Conservation (phyloP, 1,140 invertebrate species). For the Hyphantria cunea region DNA sequence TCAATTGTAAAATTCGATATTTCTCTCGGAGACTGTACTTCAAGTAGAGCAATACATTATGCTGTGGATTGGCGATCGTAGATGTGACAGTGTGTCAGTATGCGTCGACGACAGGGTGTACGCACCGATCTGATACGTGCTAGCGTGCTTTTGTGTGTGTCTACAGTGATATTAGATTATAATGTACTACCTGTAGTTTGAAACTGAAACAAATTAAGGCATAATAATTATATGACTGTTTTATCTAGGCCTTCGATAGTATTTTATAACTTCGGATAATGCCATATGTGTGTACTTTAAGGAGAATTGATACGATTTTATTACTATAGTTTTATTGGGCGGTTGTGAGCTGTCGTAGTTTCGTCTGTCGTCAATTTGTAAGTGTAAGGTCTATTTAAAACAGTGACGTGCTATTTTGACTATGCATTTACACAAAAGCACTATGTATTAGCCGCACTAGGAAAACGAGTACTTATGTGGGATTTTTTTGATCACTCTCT, state of each 20-base stretch:
- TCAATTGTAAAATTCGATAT: too few relatives aligned
- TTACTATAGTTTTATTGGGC: neutral
- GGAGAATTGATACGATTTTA: neutral
- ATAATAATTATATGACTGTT: constrained; percentile 24
- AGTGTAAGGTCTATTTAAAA: constrained; percentile 20
- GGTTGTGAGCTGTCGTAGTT: neutral
- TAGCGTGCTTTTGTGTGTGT: constrained; percentile 58
- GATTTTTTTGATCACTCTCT: constrained; percentile 15
- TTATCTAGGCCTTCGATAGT: constrained; percentile 16
- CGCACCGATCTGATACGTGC: constrained; percentile 36
- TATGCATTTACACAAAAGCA: constrained; percentile 32
- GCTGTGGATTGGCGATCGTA: neutral
- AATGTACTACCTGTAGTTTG: constrained; percentile 35
- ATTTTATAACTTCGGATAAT: constrained; percentile 3
- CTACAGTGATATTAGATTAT: constrained; percentile 57
- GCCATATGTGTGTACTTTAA: constrained; percentile 7
- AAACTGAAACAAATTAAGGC: constrained; percentile 28
- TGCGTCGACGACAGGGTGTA: constrained; percentile 16
- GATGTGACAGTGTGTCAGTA: neutral
- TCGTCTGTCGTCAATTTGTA: neutral
- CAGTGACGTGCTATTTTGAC: constrained; percentile 22
- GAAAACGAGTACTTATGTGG: constrained; percentile 26
- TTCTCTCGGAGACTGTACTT: too few relatives aligned
- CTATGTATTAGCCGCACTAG: constrained; percentile 25
- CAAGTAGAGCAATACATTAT: too few relatives aligned